These are phyloP conservation scores for Medauroidea extradentata DNA, from an alignment of 1,140 invertebrate species.

Conservation along the genomic window DNA sequence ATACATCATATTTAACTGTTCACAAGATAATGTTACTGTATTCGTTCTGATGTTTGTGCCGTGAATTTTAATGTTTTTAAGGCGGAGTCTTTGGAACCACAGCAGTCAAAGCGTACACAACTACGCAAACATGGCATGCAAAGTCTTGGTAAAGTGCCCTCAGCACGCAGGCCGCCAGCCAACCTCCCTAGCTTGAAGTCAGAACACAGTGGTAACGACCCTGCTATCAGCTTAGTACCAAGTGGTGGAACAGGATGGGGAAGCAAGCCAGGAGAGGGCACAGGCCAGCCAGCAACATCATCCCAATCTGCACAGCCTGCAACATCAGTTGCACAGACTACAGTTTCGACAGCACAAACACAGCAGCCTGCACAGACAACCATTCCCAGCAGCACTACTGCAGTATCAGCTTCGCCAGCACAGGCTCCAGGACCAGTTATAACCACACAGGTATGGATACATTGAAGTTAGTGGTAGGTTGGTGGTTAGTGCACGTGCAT, in stretches of 20 bases:
- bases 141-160: slow-evolving; percentile 95
- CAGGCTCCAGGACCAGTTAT: not conserved
- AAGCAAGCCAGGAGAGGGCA: slow-evolving; percentile 45
- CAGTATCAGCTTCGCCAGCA: not conserved
- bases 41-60: not conserved
- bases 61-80: slow-evolving; percentile 45
- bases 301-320: slow-evolving; percentile 25
- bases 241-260: slow-evolving; percentile 71
- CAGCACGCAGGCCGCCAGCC: slow-evolving; percentile 89
- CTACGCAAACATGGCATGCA: slow-evolving; percentile 94
- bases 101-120: slow-evolving; percentile 81
- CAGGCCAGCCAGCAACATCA: slow-evolving; percentile 20
- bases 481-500: too few species aligned
- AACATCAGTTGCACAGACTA: not conserved
- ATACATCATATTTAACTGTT: too few species aligned
- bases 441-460: not conserved
- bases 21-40: too few species aligned
- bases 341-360: not conserved
- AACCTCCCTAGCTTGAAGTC: slow-evolving; percentile 97
- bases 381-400: not conserved
- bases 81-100: slow-evolving; percentile 84
- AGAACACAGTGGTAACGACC: slow-evolving; percentile 76
- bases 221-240: slow-evolving; percentile 66
- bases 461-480: not conserved
- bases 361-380: too few species aligned